These are phyloP conservation scores for Rhingia rostrata DNA, from an alignment of 2,888 invertebrate species.

Conservation along the genomic window DNA sequence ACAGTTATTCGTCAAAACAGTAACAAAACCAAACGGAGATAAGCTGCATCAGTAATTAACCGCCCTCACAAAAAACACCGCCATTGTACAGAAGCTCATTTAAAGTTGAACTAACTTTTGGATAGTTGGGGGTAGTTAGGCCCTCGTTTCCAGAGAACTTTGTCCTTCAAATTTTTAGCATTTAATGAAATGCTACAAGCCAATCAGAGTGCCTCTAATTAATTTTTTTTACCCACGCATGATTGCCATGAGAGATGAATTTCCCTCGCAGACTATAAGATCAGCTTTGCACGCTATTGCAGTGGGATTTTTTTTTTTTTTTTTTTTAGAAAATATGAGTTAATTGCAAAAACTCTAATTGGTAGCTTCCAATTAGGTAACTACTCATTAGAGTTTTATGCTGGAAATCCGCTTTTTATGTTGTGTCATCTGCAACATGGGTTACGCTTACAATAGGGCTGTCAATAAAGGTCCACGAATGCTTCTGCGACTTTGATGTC, in stretches of 20 bases:
- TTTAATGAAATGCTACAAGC: neutral
- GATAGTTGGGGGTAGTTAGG: neutral
- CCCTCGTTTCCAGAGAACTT: neutral
- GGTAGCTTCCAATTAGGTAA: neutral
- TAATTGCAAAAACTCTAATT: too few relatives aligned
- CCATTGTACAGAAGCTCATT: neutral
- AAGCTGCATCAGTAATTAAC: too few relatives aligned
- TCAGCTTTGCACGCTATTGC: neutral
- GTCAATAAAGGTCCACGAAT: too few relatives aligned
- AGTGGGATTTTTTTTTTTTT: neutral
- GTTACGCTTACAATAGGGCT: too few relatives aligned
- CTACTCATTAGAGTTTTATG: too few relatives aligned
- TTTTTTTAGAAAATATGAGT: too few relatives aligned
- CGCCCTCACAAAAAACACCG: neutral
- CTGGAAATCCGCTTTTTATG: too few relatives aligned
- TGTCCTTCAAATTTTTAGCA: conserved; percentile 1
- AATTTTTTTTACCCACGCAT: neutral
- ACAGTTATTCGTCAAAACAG: too few relatives aligned
- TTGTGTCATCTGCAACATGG: too few relatives aligned
- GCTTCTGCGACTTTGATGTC: too few relatives aligned
- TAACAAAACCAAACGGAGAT: too few relatives aligned
- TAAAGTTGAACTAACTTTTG: conserved; percentile 13
- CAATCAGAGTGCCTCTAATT: conserved; percentile 31
- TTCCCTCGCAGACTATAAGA: neutral
- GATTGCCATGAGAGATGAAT: too few relatives aligned